Evolutionary conservation across 1,140 invertebrate genomes (phyloP).

Genomic region (Sycophila sp.): DNA sequence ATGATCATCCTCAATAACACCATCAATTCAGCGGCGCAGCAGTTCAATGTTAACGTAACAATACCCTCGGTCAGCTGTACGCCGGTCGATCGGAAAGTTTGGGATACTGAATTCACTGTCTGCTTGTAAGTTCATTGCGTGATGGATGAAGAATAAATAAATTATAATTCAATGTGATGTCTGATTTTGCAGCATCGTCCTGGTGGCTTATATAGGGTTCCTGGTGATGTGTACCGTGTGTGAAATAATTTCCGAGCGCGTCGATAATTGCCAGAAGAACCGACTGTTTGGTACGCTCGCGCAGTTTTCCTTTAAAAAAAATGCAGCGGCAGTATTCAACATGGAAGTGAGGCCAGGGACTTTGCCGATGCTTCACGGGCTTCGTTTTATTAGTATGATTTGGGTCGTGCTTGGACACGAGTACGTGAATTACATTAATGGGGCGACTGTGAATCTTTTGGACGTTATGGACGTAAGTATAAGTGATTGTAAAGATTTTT

Average conservation of each 20-base stretch:
- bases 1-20: background rate
- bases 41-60: background rate
- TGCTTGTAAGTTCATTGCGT: slow-evolving; percentile 15
- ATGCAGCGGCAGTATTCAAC: background rate
- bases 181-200: background rate
- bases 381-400: background rate
- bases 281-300: background rate
- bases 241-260: background rate
- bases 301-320: background rate
- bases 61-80: background rate
- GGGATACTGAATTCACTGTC: background rate
- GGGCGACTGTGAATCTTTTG: background rate
- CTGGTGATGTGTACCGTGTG: background rate
- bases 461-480: no score
- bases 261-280: background rate
- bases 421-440: background rate
- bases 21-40: background rate
- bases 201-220: background rate
- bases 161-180: background rate
- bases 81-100: background rate
- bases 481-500: no score
- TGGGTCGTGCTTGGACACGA: slow-evolving; percentile 10
- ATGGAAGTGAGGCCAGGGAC: background rate
- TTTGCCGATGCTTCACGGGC: slow-evolving; percentile 2
- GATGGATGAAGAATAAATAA: background rate